Conservation (phyloP, 1,140 invertebrate species). For the Scaptodrosophila lebanonensis region DNA sequence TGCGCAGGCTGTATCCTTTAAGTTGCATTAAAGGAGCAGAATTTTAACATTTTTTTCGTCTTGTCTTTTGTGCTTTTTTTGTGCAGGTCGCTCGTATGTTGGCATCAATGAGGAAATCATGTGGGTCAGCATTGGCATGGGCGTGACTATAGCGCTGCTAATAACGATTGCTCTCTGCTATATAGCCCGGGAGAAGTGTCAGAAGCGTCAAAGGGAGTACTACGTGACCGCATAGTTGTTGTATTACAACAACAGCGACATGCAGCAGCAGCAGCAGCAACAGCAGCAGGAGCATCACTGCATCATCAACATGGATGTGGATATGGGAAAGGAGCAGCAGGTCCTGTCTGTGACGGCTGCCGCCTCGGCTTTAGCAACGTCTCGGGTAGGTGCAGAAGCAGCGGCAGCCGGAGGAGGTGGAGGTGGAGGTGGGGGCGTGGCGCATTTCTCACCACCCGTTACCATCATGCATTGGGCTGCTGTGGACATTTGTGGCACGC, state of each 20-base stretch:
- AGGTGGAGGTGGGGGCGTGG: too few relatives aligned
- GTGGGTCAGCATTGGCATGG: constrained; percentile 91
- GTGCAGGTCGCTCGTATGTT: constrained; percentile 84
- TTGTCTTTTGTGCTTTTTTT: not conserved
- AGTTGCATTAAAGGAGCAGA: not conserved
- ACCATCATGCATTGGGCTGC: constrained; percentile 53
- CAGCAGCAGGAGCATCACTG: constrained; percentile 9
- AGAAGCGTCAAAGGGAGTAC: constrained; percentile 83
- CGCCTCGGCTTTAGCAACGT: constrained; percentile 3
- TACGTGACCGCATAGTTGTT: constrained; percentile 82
- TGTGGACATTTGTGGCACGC: constrained; percentile 52
- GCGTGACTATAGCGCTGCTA: constrained; percentile 87
- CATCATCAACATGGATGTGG: constrained; percentile 27
- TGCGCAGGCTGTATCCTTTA: not conserved
- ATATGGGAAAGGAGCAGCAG: constrained; percentile 7
- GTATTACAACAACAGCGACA: constrained; percentile 28
- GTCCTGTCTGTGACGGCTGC: constrained; percentile 10
- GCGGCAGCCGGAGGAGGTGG: constrained; percentile 1
- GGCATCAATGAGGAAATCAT: constrained; percentile 91
- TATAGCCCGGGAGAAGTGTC: constrained; percentile 87
- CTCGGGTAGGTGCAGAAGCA: not conserved
- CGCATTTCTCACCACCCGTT: too few relatives aligned
- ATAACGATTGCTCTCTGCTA: constrained; percentile 89
- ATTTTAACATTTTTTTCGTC: not conserved
- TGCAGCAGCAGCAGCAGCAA: constrained; percentile 3